Conservation (phyloP, 2,797 vertebrate genomes). For the Neopelma chrysocephalum region DNA sequence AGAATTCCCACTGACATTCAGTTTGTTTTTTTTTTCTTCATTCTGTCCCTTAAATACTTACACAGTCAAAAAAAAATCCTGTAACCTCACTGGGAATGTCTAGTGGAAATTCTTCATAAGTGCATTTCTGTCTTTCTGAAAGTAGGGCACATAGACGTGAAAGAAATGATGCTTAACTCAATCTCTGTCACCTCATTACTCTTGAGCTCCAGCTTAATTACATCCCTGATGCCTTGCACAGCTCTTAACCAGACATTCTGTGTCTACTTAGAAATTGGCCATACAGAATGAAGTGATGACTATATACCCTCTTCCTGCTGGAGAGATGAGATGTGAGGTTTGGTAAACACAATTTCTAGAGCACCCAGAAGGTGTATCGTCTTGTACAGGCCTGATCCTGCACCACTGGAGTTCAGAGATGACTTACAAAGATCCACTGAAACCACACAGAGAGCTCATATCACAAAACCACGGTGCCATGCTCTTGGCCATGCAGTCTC, state of each 20-base stretch:
- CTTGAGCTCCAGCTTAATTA: conserved; percentile 55
- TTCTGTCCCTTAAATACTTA: neutral
- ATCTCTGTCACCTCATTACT: conserved; percentile 60
- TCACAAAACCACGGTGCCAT: fast-evolving
- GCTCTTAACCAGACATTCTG: conserved; percentile 18
- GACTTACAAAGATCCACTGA: neutral
- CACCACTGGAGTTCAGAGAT: neutral
- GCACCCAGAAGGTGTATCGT: neutral
- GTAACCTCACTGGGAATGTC: neutral
- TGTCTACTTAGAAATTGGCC: conserved; percentile 34
- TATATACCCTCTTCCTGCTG: neutral
- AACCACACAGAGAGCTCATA: neutral
- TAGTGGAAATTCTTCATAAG: conserved; percentile 33
- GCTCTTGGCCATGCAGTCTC: fast-evolving
- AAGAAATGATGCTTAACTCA: conserved; percentile 49
- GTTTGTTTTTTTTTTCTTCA: neutral
- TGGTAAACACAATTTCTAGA: neutral
- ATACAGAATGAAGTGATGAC: conserved; percentile 9
- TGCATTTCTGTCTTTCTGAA: conserved; percentile 32
- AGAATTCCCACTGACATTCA: neutral
- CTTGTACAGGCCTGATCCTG: neutral
- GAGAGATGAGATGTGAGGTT: neutral
- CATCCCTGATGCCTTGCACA: conserved; percentile 47
- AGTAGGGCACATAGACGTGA: neutral
- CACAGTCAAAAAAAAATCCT: neutral